A percentile compares a stretch with the other conserved stretches of the same genome.
phyloP scores from a whole-genome alignment of 2,797 vertebrate species.

The Leptoclinus maculatus region DNA sequence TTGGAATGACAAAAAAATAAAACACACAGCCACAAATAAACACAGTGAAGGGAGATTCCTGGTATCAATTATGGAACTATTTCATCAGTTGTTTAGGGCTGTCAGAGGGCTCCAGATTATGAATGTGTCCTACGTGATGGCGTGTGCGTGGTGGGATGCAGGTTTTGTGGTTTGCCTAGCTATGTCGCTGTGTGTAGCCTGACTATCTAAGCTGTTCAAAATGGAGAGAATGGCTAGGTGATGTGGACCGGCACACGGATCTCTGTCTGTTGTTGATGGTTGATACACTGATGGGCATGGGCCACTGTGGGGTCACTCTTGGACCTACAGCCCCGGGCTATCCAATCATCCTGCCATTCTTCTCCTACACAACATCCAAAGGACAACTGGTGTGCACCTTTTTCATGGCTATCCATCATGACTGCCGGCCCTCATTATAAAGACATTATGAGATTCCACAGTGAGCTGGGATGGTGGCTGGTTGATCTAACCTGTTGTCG shows the following conservation, averaged over 20 bases:
- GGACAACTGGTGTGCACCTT: constrained; percentile 61
- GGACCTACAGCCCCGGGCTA: constrained; percentile 65
- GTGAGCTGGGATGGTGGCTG: background rate
- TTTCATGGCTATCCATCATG: constrained; percentile 69
- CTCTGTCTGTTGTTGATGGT: constrained; percentile 55
- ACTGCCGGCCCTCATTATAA: constrained; percentile 64
- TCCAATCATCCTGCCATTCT: constrained; percentile 64
- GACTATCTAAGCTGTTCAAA: constrained; percentile 12
- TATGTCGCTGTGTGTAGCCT: background rate
- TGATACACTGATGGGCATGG: constrained; percentile 45
- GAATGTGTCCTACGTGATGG: constrained; percentile 8
- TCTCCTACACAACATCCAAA: constrained; percentile 38
- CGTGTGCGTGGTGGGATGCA: background rate
- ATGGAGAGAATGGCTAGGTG: constrained; percentile 23
- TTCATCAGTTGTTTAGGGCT: constrained; percentile 61
- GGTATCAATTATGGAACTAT: constrained; percentile 69
- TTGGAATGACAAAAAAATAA: constrained; percentile 51
- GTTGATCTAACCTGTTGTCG: constrained; percentile 6
- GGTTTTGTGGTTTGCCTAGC: constrained; percentile 10
- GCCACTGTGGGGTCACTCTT: constrained; percentile 52
- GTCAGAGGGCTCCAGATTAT: constrained; percentile 25
- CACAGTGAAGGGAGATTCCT: constrained; percentile 54
- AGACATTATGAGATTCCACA: constrained; percentile 67
- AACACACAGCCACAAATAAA: constrained; percentile 60
- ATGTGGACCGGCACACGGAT: constrained; percentile 23